A percentile compares a stretch with the other conserved stretches of the same genome.
These are phyloP conservation scores for Poecile montanus DNA, from an alignment of 2,797 vertebrate species.

Conservation along the genomic window DNA sequence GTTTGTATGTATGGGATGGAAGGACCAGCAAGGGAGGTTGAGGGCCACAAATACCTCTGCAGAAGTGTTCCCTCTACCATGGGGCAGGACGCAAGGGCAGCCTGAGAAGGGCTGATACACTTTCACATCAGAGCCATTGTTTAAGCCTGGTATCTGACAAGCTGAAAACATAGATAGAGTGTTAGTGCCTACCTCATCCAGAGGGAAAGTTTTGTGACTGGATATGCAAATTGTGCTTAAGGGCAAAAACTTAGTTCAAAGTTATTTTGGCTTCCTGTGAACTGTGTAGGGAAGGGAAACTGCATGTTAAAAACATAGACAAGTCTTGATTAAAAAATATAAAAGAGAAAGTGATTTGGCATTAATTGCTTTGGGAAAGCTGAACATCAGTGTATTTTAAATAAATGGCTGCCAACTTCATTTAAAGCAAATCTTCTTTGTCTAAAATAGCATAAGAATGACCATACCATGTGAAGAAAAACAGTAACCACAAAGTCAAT, in stretches of 20 bases:
- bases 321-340: background rate
- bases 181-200: background rate
- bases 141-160: background rate
- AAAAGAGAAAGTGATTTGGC: background rate
- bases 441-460: background rate
- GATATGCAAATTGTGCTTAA: background rate
- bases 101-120: background rate
- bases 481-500: background rate
- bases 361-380: background rate
- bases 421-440: background rate
- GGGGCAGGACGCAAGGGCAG: background rate
- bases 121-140: accelerated
- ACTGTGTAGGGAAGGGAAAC: background rate
- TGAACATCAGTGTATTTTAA: background rate
- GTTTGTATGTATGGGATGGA: background rate
- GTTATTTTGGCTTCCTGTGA: background rate
- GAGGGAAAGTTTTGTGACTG: background rate
- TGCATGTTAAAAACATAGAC: background rate
- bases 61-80: background rate
- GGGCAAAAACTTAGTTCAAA: background rate
- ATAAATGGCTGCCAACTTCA: background rate
- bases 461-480: background rate
- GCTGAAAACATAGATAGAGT: background rate
- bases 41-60: background rate
- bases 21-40: accelerated